A percentile compares a stretch with the other conserved stretches of the same genome.
Evolutionary conservation across 1,140 invertebrate genomes (phyloP).

Genomic region (Lucilia cuprina): DNA sequence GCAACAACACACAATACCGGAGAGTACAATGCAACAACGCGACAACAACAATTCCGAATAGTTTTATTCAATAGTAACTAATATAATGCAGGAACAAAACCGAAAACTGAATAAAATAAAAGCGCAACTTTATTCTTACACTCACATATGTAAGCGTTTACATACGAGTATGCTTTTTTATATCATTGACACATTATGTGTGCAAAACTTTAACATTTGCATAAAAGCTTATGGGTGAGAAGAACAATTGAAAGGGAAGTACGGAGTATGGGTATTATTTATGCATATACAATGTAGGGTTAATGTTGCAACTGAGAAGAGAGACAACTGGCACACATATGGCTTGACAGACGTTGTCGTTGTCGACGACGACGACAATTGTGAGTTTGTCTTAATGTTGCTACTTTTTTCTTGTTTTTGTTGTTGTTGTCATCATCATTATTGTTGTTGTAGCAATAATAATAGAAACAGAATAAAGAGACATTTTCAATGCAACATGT

Average conservation of each 20-base stretch:
- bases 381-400: not conserved
- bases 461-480: not conserved
- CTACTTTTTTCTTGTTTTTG: too few relatives aligned
- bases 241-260: not conserved
- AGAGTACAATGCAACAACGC: not conserved
- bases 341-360: not conserved
- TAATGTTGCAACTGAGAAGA: not conserved
- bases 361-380: not conserved
- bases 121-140: not conserved
- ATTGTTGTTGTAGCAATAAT: not conserved
- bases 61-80: not conserved
- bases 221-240: not conserved
- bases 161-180: not conserved
- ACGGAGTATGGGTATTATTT: not conserved
- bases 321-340: constrained; percentile 13
- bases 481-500: constrained; percentile 18
- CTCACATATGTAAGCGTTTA: not conserved
- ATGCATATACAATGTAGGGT: not conserved
- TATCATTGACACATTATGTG: constrained; percentile 2
- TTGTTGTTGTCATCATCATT: not conserved
- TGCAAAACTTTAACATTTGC: constrained; percentile 9
- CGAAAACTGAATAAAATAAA: not conserved
- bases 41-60: not conserved
- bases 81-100: not conserved
- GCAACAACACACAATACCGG: not conserved